Conservation (phyloP, 2,888 invertebrate species). For the Crossocerus cetratus region DNA sequence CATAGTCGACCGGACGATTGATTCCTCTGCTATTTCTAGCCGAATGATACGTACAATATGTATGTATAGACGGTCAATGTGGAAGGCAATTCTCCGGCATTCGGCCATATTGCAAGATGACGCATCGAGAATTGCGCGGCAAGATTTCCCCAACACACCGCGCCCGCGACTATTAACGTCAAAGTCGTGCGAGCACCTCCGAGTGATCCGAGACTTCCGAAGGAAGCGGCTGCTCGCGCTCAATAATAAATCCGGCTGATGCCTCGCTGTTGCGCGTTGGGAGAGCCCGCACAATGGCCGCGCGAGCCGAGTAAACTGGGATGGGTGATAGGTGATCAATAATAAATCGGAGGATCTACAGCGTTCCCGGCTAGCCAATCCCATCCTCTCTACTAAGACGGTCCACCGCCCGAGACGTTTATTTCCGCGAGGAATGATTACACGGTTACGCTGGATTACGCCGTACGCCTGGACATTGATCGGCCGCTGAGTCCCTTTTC, state of each 20-base stretch:
- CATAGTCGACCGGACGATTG: too few species aligned
- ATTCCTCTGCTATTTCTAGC: too few species aligned
- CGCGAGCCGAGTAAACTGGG: too few species aligned
- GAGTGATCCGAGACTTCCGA: slow-evolving; percentile 23
- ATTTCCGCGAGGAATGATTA: background rate
- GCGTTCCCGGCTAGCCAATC: slow-evolving; percentile 2
- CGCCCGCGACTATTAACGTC: slow-evolving; percentile 41
- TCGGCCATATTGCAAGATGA: too few species aligned
- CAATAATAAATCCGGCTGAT: slow-evolving; percentile 52
- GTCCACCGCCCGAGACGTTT: too few species aligned
- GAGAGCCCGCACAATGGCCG: background rate
- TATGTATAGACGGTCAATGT: too few species aligned
- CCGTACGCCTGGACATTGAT: too few species aligned
- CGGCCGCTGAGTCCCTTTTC: too few species aligned
- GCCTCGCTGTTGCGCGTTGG: too few species aligned
- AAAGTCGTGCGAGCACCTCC: slow-evolving; percentile 16
- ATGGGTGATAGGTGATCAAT: slow-evolving; percentile 43
- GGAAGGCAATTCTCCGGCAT: too few species aligned
- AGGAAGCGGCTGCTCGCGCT: slow-evolving; percentile 46
- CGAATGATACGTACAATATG: too few species aligned
- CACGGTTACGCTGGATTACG: background rate
- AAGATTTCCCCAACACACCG: background rate
- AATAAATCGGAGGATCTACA: slow-evolving; percentile 51
- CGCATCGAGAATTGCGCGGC: too few species aligned
- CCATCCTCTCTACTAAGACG: slow-evolving; percentile 21